Base-by-base conservation (phyloP, 1,140 invertebrate genomes). In the Drosophila obscura region DNA sequence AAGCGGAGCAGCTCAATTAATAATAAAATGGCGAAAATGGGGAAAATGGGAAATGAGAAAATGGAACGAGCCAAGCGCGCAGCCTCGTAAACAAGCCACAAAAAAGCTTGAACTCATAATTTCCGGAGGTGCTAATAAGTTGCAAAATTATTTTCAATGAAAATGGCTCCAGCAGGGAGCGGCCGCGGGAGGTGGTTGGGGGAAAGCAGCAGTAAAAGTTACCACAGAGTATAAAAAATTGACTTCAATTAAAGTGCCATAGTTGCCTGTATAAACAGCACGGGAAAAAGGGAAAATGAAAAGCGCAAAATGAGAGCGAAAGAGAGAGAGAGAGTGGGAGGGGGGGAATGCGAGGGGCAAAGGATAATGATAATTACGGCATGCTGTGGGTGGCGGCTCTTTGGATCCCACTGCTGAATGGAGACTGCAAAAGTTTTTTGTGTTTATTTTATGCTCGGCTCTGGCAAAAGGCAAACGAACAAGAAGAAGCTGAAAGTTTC, bases 111-210 rank as follows among this genome's bases (percentile, higher is more conserved):
- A 82, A 78, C 79, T 87, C 84, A 88, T 88, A 87, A 87, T 88
- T 87, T 87, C 79, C 84, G 76, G 84, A 87, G 83, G 83, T 87
- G 83, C 83, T 87, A 87, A 87, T 87, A 88, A 87, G 83, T 88
- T 87, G 83, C 79, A 88, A 71, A 82, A 88, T 88, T 83, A 87
- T 87, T 87, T 80, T 80, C 76, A 87, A 87, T 83, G 80, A 83
- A 80, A 87, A 79, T 73, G 64, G 61, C 53, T 22, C 45, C n/a
- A 41, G 49, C 60, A 11, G 13, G 16, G 15, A 45, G 39, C 11
- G 6, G 11, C 26, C 26, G 19, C 16, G 45, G n/a, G 24, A n/a
- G 8, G 22, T 13, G 50, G 24, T 6, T 39, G 35, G 19, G 4
- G 13, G 24, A 31, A 44, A 41, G 7, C 22, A 55, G 51, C 52